Evolutionary conservation across 2,888 invertebrate genomes (phyloP).

Genomic region (Drosophila setosimentum): DNA sequence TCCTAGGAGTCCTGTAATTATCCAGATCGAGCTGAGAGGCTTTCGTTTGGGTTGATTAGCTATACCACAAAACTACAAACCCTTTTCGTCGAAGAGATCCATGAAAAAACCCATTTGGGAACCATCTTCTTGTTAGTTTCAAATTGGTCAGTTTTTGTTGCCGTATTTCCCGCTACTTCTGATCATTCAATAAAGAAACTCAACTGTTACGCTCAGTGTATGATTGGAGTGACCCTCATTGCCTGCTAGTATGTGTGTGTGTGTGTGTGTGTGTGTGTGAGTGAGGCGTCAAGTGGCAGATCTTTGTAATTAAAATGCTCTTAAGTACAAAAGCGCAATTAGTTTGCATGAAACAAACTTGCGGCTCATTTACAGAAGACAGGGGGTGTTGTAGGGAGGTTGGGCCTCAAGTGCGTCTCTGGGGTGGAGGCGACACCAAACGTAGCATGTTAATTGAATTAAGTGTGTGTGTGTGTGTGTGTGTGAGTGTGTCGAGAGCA

Average conservation of each 20-base stretch:
- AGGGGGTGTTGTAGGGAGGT: not conserved
- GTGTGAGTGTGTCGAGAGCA: conserved; percentile 26
- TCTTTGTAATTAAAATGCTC: conserved; percentile 78
- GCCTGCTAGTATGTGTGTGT: conserved; percentile 7
- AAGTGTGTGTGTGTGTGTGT: conserved; percentile 33
- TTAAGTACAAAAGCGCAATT: conserved; percentile 75
- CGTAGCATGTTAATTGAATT: conserved; percentile 73
- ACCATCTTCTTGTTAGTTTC: not conserved
- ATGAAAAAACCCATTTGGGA: not conserved
- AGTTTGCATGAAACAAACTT: conserved; percentile 79
- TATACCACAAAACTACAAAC: not conserved
- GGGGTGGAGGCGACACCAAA: conserved; percentile 76
- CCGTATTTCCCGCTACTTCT: not conserved
- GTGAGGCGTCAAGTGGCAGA: conserved; percentile 60
- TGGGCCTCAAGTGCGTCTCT: conserved; percentile 18
- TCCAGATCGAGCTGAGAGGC: not conserved
- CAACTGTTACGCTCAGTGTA: conserved; percentile 35
- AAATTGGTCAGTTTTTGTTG: not conserved
- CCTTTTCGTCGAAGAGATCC: not conserved
- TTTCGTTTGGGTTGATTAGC: too few species aligned
- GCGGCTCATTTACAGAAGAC: conserved; percentile 59
- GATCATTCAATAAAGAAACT: not conserved
- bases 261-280: conserved; percentile 15
- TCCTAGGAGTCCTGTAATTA: not conserved
- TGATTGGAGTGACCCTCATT: conserved; percentile 66